Conservation (phyloP, 2,113 vertebrate genomes). For the Crocuta crocuta region DNA sequence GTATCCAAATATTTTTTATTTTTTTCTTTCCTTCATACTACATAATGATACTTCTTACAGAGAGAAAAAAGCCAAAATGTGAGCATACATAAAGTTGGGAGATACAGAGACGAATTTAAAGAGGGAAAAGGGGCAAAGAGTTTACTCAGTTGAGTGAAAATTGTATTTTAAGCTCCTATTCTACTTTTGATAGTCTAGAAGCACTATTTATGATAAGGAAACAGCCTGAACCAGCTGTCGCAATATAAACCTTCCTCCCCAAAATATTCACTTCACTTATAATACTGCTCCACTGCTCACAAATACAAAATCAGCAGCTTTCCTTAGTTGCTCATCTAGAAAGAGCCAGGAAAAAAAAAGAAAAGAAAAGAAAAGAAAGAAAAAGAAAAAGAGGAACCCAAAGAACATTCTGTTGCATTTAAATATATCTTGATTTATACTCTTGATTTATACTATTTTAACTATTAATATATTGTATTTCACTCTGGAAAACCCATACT, state of each 20-base stretch:
- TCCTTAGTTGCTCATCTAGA: constrained; percentile 54
- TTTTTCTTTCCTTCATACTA: neutral
- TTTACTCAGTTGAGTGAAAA: constrained; percentile 55
- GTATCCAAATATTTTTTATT: constrained; percentile 23
- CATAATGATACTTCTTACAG: neutral
- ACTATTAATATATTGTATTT: neutral
- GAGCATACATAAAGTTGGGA: neutral
- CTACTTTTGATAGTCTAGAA: constrained; percentile 46
- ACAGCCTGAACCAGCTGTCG: constrained; percentile 68
- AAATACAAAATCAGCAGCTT: constrained; percentile 68
- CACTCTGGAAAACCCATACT: neutral
- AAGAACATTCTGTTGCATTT: constrained; percentile 35
- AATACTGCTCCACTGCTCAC: constrained; percentile 35
- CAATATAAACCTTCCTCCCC: constrained; percentile 57
- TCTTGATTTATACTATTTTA: neutral
- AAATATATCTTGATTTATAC: constrained; percentile 38
- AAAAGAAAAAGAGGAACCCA: neutral
- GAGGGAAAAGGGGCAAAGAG: neutral
- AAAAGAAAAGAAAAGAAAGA: neutral
- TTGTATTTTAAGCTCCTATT: constrained; percentile 63
- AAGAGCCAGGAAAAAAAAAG: neutral
- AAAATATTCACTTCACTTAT: constrained; percentile 72
- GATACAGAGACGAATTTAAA: neutral
- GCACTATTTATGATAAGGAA: constrained; percentile 73
- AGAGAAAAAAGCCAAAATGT: constrained; percentile 4